Base-by-base conservation (phyloP, 2,797 vertebrate genomes). In the Gastrophryne carolinensis region DNA sequence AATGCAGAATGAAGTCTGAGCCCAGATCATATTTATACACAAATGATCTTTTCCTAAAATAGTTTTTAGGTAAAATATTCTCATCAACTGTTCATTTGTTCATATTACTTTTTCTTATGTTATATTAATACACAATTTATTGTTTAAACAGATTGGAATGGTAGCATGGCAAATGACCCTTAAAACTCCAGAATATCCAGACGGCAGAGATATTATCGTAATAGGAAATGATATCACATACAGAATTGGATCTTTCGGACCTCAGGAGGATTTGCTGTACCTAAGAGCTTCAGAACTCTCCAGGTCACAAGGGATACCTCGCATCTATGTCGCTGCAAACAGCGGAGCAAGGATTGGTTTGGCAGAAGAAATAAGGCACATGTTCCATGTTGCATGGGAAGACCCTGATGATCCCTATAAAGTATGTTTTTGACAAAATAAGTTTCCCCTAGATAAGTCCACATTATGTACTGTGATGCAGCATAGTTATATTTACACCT, bases 381-480 rank as follows among this genome's bases (percentile, higher is more conserved):
- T 99, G 98, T 99, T 99, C 84, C 96, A 98, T 0, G 96, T 99
- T 49, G 97, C 98, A 11, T 99, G 98, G 98, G 93, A 96, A 32
- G 98, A 99, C 82, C 89, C 90, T 0, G 84, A 83, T 5, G 94
- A 99, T 86, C 97, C 95, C 0, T 99, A 99, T 83, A 99, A 99
- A 93, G 98, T 99, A 73, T 80, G 80, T 49, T 23, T 53, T 0
- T 53, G 24, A 30, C 1, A 17, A 12, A 17, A n/a, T n/a, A n/a
- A n/a, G n/a, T n/a, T n/a, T n/a, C n/a, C n/a, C n/a, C n/a, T n/a
- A n/a, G n/a, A n/a, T n/a, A n/a, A n/a, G n/a, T n/a, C n/a, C n/a
- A n/a, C n/a, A n/a, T n/a, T n/a, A n/a, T n/a, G n/a, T n/a, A n/a
- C n/a, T n/a, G n/a, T n/a, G n/a, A n/a, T n/a, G n/a, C n/a, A n/a